Base-by-base conservation (phyloP, 2,797 vertebrate species). In the Myripristis murdjan region DNA sequence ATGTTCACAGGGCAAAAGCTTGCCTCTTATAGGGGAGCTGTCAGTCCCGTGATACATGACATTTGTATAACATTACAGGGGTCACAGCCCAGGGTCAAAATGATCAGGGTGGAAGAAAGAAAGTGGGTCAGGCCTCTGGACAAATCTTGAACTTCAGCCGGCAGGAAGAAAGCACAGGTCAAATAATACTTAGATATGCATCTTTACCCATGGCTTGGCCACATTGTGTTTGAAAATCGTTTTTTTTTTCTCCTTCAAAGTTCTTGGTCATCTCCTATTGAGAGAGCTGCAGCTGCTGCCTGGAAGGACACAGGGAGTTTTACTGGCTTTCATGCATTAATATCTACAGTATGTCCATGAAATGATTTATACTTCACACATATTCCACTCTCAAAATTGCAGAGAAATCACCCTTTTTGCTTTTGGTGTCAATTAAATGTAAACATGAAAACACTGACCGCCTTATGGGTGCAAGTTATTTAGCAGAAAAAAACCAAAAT, bases 1-100 rank as follows among this genome's bases (percentile, higher is more conserved):
- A 69, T 67, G 60, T 66, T 78, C n/a, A 0, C 24, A 74, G 72
- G 70, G 64, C 73, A 69, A 84, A 60, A 47, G 69, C 68, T 75
- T 18, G 54, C 49, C 52, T 67, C 72, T 81, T 60, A 69, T 71
- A 61, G 33, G 5, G 60, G 64, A 80, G 55, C 79, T 75, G 83
- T 87, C 89, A 65, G 78, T 78, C 70, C 72, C 49, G 54, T 87
- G 89, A 89, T 43, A 73, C 84, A 81, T 84, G 73, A 73, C 87
- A 77, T 92, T 90, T 92, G 87, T 89, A 88, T 87, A 90, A 90
- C 86, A 87, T 85, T 91, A 91, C 72, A 22, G 46, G 75, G 87
- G 84, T 87, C 85, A 73, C 35, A 31, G 70, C 83, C 76, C 73
- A 62, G 64, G 62, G 89, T 84, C 89, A 75, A 69, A 72, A 70